Evolutionary conservation across 2,113 vertebrate genomes (phyloP).

Genomic region (Brachionichthys hirsutus): DNA sequence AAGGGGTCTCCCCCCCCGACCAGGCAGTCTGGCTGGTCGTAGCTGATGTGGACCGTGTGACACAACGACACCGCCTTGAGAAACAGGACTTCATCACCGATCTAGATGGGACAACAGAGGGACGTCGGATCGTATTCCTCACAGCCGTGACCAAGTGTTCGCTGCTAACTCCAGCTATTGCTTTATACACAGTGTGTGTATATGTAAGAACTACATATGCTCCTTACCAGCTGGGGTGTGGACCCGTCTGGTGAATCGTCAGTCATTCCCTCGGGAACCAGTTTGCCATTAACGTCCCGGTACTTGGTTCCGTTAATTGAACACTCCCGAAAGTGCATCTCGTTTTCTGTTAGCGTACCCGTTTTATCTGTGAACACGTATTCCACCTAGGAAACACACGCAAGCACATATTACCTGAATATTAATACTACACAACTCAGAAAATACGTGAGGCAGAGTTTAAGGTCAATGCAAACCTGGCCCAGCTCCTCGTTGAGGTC

Average conservation of each 20-base stretch:
- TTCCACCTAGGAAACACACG: conserved; percentile 83
- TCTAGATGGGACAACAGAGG: conserved; percentile 66
- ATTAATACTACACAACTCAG: too few species aligned
- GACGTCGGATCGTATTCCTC: background rate
- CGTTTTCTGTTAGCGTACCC: conserved; percentile 96
- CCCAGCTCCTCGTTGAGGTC: conserved; percentile 98
- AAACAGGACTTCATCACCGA: conserved; percentile 87
- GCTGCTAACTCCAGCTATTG: too few species aligned
- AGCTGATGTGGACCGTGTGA: conserved; percentile 96
- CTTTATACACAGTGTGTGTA: too few species aligned
- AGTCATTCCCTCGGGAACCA: conserved; percentile 89
- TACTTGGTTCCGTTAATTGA: conserved; percentile 95
- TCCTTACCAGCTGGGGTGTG: conserved; percentile 79
- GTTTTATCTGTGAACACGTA: conserved; percentile 99
- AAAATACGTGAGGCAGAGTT: background rate
- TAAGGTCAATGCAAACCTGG: conserved; percentile 84
- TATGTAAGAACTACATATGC: background rate
- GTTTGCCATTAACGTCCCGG: conserved; percentile 90
- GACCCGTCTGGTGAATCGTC: conserved; percentile 84
- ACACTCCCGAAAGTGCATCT: conserved; percentile 97
- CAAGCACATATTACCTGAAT: background rate
- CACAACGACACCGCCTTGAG: conserved; percentile 94
- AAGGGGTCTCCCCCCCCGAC: conserved; percentile 75
- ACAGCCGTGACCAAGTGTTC: background rate
- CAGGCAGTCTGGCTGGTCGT: conserved; percentile 81